Evolutionary conservation across 2,113 vertebrate genomes (phyloP).

Genomic region (Tinamus guttatus): DNA sequence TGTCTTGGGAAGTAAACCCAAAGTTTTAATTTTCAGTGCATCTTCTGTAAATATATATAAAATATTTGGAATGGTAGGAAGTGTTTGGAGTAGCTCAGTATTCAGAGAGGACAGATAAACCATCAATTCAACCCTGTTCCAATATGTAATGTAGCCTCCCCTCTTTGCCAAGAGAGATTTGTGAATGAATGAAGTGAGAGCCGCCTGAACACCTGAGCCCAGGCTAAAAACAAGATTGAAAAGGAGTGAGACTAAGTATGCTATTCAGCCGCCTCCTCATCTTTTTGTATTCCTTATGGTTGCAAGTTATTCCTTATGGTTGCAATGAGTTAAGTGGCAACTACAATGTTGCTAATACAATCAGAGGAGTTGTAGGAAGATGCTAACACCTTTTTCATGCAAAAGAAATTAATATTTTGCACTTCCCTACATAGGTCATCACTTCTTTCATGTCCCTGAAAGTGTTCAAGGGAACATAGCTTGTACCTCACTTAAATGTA

Average conservation of each 20-base stretch:
- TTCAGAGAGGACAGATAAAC: background rate
- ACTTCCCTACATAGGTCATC: background rate
- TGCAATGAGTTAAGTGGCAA: background rate
- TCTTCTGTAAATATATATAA: background rate
- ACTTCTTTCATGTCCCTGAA: background rate
- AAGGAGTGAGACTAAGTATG: background rate
- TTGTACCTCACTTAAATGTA: background rate
- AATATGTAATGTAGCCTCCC: background rate
- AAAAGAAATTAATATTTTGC: background rate
- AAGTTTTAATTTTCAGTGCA: background rate
- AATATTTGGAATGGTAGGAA: background rate
- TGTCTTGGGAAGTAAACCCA: background rate
- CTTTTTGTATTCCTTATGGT: background rate
- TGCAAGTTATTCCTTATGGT: background rate
- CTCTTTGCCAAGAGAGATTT: background rate
- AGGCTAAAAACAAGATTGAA: background rate
- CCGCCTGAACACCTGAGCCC: background rate
- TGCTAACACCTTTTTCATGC: background rate
- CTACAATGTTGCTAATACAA: background rate
- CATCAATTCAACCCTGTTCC: background rate
- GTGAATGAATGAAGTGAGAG: background rate
- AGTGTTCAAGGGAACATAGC: background rate
- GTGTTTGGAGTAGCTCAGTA: background rate
- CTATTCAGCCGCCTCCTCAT: background rate
- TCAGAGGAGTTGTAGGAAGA: accelerated